Conservation (phyloP, 2,113 vertebrate genomes). For the Mugil cephalus region DNA sequence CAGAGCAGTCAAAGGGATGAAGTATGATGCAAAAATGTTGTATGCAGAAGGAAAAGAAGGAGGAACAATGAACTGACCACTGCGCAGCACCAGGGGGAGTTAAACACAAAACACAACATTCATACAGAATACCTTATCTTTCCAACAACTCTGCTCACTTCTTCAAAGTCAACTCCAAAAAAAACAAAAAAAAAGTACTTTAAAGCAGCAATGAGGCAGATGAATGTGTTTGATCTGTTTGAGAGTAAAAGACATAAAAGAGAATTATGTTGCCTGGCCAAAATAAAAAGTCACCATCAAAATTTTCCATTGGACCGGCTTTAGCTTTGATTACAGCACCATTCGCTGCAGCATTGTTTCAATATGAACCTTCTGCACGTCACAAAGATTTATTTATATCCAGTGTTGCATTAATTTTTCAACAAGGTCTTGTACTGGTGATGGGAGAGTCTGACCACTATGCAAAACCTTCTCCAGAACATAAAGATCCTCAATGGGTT, state of each 20-base stretch:
- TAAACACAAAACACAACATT: constrained; percentile 31
- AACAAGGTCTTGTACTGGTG: too few species aligned
- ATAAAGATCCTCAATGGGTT: too few species aligned
- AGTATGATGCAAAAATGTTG: constrained; percentile 28
- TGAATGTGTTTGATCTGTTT: background rate
- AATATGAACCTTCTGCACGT: too few species aligned
- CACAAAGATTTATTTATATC: too few species aligned
- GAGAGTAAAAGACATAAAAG: constrained; percentile 18
- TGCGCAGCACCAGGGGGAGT: constrained; percentile 41
- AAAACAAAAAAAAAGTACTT: background rate
- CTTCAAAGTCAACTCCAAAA: constrained; percentile 24
- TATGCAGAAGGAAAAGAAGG: constrained; percentile 19
- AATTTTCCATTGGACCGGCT: too few species aligned
- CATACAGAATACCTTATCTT: constrained; percentile 16
- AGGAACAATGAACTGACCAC: constrained; percentile 37
- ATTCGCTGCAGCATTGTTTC: too few species aligned
- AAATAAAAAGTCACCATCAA: too few species aligned
- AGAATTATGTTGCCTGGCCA: constrained; percentile 4
- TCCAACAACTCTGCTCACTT: constrained; percentile 17
- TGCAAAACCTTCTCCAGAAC: too few species aligned
- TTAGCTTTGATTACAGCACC: too few species aligned
- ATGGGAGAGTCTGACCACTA: too few species aligned
- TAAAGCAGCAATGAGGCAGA: constrained; percentile 14
- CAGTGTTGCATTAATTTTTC: too few species aligned
- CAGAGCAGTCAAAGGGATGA: constrained; percentile 28